These are phyloP conservation scores for Euplagia quadripunctaria DNA, from an alignment of 2,888 invertebrate genomes.

Conservation along the genomic window DNA sequence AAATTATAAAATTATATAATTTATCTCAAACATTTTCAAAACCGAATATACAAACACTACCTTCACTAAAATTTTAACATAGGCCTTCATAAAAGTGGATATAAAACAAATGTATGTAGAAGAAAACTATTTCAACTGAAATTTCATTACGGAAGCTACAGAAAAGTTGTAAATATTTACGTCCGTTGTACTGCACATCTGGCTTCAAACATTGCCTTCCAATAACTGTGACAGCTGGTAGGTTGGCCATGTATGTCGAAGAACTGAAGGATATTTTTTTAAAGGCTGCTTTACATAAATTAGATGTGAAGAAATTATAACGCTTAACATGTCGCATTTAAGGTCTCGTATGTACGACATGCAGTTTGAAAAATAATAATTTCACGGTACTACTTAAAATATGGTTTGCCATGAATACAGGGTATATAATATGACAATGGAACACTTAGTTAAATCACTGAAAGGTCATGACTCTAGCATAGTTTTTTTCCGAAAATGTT, in stretches of 20 bases:
- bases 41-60: slow-evolving; percentile 1
- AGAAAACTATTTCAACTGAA: slow-evolving; percentile 59
- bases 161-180: slow-evolving; percentile 78
- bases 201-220: slow-evolving; percentile 52
- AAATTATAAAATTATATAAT: not conserved
- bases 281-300: no score
- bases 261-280: not conserved
- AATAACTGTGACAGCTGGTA: slow-evolving; percentile 47
- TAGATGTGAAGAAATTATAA: not conserved
- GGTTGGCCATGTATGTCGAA: slow-evolving; percentile 31
- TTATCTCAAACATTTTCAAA: slow-evolving; percentile 1
- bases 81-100: slow-evolving; percentile 39
- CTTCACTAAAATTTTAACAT: slow-evolving; percentile 30
- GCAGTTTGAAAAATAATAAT: no score
- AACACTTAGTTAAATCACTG: no score
- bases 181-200: slow-evolving; percentile 62
- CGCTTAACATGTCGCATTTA: no score
- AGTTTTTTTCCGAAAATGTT: no score
- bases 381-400: no score
- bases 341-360: no score
- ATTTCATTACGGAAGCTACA: slow-evolving; percentile 71
- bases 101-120: slow-evolving; percentile 47
- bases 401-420: no score
- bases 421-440: no score
- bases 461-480: no score